Percentiles rank a stretch among this genome's conserved stretches.
Evolutionary conservation across 2,797 vertebrate genomes (phyloP).

Genomic region (Carcharodon carcharias): DNA sequence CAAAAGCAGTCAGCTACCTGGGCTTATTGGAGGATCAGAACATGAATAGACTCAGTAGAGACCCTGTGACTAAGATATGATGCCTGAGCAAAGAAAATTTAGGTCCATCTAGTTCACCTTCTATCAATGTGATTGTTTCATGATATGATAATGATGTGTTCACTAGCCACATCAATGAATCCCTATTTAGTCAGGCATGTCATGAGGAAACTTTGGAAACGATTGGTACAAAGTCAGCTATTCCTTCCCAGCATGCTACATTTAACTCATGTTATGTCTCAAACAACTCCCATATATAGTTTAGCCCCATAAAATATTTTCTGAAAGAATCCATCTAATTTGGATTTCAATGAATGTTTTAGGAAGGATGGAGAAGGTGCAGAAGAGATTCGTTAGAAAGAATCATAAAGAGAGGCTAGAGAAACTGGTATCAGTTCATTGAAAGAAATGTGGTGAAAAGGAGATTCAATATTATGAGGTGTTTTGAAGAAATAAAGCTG

Average conservation of each 20-base stretch:
- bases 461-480: neutral
- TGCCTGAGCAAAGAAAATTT: no score
- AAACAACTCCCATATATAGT: neutral
- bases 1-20: neutral
- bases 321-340: neutral
- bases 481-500: neutral
- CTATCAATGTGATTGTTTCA: no score
- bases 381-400: neutral
- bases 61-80: neutral
- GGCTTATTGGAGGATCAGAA: neutral
- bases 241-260: neutral
- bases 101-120: no score
- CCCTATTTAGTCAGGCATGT: neutral
- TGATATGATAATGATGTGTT: no score
- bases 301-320: no score
- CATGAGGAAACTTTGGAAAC: neutral
- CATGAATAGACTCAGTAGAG: neutral
- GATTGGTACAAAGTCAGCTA: neutral
- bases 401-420: neutral
- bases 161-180: neutral
- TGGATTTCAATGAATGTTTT: neutral
- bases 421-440: neutral
- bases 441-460: neutral
- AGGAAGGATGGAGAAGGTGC: neutral
- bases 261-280: neutral